These are phyloP conservation scores for Zosterops japonicus DNA, from an alignment of 2,113 vertebrate species.

Conservation along the genomic window DNA sequence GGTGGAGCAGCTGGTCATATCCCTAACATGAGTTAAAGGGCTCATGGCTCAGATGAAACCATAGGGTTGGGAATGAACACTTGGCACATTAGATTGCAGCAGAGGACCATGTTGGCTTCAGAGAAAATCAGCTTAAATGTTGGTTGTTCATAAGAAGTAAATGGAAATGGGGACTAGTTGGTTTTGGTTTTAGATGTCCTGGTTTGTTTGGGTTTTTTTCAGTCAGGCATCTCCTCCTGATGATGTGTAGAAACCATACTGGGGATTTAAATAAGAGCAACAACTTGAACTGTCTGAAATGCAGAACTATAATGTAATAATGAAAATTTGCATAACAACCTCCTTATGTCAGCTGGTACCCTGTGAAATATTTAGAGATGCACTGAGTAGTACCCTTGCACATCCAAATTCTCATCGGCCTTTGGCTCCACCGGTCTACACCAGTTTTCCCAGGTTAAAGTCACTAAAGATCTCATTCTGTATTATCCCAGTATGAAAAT, in stretches of 20 bases:
- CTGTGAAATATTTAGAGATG: constrained; percentile 13
- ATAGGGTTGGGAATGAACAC: background rate
- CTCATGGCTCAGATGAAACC: background rate
- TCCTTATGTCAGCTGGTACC: constrained; percentile 27
- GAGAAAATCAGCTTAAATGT: background rate
- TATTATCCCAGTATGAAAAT: background rate
- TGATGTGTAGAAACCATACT: background rate
- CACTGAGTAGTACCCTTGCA: background rate
- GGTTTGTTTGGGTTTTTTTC: background rate
- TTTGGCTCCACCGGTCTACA: background rate
- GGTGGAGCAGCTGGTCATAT: constrained; percentile 7
- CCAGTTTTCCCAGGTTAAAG: constrained; percentile 15
- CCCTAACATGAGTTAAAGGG: background rate
- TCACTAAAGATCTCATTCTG: background rate
- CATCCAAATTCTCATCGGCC: background rate
- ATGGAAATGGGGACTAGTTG: background rate
- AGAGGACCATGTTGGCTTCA: background rate
- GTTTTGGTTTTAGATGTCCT: background rate
- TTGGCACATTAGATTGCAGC: background rate
- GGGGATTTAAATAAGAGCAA: background rate
- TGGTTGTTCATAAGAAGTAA: background rate
- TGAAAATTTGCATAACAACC: background rate
- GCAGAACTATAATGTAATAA: background rate
- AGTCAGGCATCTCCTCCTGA: background rate
- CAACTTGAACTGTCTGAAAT: constrained; percentile 18